Evolutionary conservation across 1,140 invertebrate species (phyloP), one percentile per base, ranked within the genome.

Genomic region (Trichomalopsis sarcophagae): DNA sequence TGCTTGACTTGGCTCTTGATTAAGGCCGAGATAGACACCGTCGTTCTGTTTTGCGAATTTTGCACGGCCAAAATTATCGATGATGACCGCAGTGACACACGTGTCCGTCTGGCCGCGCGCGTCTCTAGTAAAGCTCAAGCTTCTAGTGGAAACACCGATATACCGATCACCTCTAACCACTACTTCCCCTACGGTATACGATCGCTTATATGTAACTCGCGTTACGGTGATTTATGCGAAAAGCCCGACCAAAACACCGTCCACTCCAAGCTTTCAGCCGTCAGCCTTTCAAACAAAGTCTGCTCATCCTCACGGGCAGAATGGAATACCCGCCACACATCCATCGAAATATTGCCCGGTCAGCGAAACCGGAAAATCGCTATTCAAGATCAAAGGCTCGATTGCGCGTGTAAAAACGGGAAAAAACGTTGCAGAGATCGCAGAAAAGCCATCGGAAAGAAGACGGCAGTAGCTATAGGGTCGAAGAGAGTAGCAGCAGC

Each of bases 1-100:
- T 76, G 80, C 80, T 86, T 82, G 21, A 82, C 62, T 86, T 82
- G 79, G 80, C 79, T 82, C 80, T 86, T 78, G 66, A 86, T 82
- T 86, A 82, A 82, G 80, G 80, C 50, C 75, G 55, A 69, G 62
- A 77, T 78, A 85, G 79, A 71, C 40, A 82, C 21, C 74, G 75
- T 84, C 62, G 62, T 75, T 84, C 81, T 66, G 85, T 87, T 84
- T 85, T 47, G 66, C 80, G 66, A 82, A 86, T 82, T 79, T 82
- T 55, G 77, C 78, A 74, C 81, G 33, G 89, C 88, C 90, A 90
- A 90, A 91, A 89, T 91, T 91, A 91, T 91, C 90, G 90, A 90
- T 91, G 91, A 90, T 86, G n/a, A 86, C 85, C 55, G 7, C 40
- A 44, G n/a, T 78, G 80, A 81, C 74, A 85, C 17, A n/a, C 50